Conservation (phyloP, 37 sponge, comb jelly and placozoan genomes). For the Lycopodina hypogea region DNA sequence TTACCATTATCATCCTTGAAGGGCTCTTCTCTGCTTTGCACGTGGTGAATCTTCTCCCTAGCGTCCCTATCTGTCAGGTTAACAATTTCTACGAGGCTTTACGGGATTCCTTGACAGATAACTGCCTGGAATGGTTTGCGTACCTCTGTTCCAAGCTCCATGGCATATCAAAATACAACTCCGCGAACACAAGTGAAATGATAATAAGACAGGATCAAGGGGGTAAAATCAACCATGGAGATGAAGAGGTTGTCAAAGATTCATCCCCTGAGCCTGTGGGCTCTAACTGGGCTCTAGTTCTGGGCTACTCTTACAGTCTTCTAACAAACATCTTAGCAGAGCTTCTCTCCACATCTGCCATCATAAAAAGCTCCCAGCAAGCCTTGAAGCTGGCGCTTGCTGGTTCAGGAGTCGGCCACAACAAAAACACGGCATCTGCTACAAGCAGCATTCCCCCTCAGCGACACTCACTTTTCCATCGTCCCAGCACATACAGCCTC, state of each 20-base stretch:
- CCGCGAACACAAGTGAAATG: neutral
- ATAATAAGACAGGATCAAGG: neutral
- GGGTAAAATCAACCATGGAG: too few species aligned
- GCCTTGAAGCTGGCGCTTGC: slow-evolving; percentile 28
- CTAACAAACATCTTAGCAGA: slow-evolving; percentile 18
- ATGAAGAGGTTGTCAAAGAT: neutral
- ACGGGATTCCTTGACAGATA: slow-evolving; percentile 27
- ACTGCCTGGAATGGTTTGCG: slow-evolving; percentile 59
- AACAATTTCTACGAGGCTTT: slow-evolving; percentile 13
- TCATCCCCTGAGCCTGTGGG: neutral
- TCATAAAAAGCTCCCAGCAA: slow-evolving; percentile 25
- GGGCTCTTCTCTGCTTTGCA: slow-evolving; percentile 23
- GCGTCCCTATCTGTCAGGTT: neutral
- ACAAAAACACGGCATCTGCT: neutral
- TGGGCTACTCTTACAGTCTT: slow-evolving; percentile 17
- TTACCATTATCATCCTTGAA: slow-evolving; percentile 55
- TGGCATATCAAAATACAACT: slow-evolving; percentile 4
- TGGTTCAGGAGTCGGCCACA: neutral
- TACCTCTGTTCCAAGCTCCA: slow-evolving; percentile 68
- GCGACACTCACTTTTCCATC: neutral
- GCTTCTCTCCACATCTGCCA: slow-evolving; percentile 4
- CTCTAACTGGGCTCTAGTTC: slow-evolving; percentile 25
- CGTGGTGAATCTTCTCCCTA: slow-evolving; percentile 6
- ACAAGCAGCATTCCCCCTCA: neutral
- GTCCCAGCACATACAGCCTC: slow-evolving; percentile 12